Conservation (phyloP, 2,113 vertebrate species). For the Galbula dea region DNA sequence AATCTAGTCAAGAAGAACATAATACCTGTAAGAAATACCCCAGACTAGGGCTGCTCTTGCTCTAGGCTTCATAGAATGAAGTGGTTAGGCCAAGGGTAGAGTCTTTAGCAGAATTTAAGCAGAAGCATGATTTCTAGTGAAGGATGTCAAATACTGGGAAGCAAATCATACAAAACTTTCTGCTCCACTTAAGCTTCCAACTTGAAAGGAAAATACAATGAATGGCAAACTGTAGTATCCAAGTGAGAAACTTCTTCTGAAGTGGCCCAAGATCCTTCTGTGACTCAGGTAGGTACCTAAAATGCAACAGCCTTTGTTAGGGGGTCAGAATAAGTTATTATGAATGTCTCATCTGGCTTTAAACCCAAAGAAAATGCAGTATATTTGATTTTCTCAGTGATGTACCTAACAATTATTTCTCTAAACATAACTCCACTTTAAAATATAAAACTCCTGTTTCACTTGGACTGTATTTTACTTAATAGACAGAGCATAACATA, state of each 20-base stretch:
- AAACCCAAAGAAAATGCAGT: background rate
- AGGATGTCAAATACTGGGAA: background rate
- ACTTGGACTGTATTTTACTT: background rate
- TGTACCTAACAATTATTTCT: background rate
- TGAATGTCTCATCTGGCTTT: background rate
- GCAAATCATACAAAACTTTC: background rate
- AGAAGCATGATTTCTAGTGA: background rate
- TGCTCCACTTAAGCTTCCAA: background rate
- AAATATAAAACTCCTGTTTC: background rate
- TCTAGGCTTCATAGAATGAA: background rate
- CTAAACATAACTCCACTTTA: background rate
- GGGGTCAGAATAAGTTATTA: background rate
- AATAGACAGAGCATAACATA: background rate
- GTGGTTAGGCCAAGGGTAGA: background rate
- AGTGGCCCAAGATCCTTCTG: background rate
- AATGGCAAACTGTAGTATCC: background rate
- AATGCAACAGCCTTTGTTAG: background rate
- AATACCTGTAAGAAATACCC: background rate
- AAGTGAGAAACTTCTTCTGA: background rate
- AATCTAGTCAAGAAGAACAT: background rate
- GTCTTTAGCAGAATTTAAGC: background rate
- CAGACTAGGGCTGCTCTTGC: background rate
- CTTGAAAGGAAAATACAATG: background rate
- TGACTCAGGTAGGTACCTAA: background rate
- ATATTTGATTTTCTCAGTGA: background rate